Percentiles rank a stretch among this genome's conserved stretches.
Conservation (phyloP, 2,888 invertebrate species). For the Drosophila meridiana region DNA sequence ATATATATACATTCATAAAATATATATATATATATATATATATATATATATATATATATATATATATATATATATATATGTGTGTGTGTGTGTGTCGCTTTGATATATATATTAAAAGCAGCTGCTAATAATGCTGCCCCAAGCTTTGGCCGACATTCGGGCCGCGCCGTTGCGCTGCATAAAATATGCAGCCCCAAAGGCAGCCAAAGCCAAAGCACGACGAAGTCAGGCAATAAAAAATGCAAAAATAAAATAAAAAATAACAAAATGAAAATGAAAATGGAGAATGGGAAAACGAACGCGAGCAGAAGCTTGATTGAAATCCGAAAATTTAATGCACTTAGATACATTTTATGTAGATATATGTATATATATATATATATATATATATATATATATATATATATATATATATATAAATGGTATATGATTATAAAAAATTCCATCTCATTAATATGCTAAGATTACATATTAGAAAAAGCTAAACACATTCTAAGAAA, state of each 20-base stretch:
- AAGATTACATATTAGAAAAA: neutral
- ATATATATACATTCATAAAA: neutral
- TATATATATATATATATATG: neutral
- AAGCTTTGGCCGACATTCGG: constrained; percentile 42
- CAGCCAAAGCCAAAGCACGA: constrained; percentile 41
- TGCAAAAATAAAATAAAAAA: constrained; percentile 16
- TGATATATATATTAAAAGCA: constrained; percentile 52
- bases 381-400: neutral
- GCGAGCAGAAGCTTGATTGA: constrained; percentile 1
- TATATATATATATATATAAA: neutral
- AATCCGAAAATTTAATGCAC: constrained; percentile 16
- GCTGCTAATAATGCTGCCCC: constrained; percentile 30
- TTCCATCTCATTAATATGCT: neutral
- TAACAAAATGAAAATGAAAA: neutral
- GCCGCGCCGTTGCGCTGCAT: constrained; percentile 47
- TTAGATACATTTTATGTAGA: constrained; percentile 1
- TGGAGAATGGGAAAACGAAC: neutral
- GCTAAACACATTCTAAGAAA: too few species aligned
- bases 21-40: neutral
- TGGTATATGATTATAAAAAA: neutral
- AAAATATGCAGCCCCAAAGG: constrained; percentile 64
- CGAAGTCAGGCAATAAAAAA: constrained; percentile 49
- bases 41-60: neutral
- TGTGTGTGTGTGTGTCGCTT: neutral
- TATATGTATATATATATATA: neutral